A percentile compares a stretch with the other conserved stretches of the same genome.
Conservation (phyloP, 2,113 vertebrate genomes). For the Platanista minor region DNA sequence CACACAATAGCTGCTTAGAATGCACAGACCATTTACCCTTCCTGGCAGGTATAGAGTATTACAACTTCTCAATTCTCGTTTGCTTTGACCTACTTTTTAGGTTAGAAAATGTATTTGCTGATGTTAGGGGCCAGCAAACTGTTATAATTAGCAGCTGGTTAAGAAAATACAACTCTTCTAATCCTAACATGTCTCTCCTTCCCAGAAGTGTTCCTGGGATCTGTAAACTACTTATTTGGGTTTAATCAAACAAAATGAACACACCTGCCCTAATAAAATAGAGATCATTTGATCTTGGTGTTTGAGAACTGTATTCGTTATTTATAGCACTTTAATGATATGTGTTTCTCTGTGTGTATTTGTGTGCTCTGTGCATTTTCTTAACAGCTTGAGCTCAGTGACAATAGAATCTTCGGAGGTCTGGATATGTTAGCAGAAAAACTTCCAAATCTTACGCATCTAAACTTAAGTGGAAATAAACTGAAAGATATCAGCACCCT, state of each 20-base stretch:
- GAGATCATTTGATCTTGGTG: background rate
- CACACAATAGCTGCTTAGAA: background rate
- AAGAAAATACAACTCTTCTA: background rate
- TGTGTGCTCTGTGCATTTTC: background rate
- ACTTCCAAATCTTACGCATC: slow-evolving; percentile 92
- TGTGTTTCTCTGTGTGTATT: slow-evolving; percentile 5
- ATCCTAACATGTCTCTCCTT: background rate
- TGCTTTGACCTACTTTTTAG: slow-evolving; percentile 43
- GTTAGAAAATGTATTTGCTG: slow-evolving; percentile 29
- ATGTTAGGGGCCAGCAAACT: background rate
- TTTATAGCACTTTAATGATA: background rate
- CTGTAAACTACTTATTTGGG: background rate
- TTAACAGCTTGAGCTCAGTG: slow-evolving; percentile 92
- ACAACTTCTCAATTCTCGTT: slow-evolving; percentile 30
- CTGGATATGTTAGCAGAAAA: slow-evolving; percentile 94
- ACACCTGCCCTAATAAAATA: background rate
- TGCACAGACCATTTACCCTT: background rate
- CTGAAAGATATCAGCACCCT: slow-evolving; percentile 95
- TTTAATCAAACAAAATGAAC: background rate
- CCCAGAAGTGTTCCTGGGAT: background rate
- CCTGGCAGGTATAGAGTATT: background rate
- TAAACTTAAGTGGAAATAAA: slow-evolving; percentile 95
- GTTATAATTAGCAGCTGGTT: background rate
- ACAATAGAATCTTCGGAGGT: slow-evolving; percentile 93
- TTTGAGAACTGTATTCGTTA: background rate